Percentiles rank a stretch among this genome's conserved stretches.
These are phyloP conservation scores for Tenthredo distinguenda DNA, from an alignment of 2,888 invertebrate genomes.

Conservation along the genomic window DNA sequence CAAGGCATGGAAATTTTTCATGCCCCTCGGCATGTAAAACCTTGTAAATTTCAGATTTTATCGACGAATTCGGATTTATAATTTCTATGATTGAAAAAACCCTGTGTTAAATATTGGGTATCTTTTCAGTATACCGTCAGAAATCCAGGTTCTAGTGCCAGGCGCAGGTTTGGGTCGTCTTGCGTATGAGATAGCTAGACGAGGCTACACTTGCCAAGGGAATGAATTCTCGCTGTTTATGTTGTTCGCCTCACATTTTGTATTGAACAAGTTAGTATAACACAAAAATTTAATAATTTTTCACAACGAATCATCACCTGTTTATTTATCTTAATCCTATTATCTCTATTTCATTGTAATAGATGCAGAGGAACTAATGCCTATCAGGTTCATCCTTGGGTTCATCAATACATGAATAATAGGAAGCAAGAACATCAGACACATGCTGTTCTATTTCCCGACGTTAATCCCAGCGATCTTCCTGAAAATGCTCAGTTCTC, in stretches of 20 bases:
- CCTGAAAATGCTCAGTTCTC: conserved; percentile 87
- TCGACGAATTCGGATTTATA: neutral
- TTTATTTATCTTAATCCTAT: conserved; percentile 46
- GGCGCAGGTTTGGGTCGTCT: conserved; percentile 98
- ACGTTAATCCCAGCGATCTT: conserved; percentile 88
- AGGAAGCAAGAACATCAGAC: conserved; percentile 90
- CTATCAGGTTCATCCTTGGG: conserved; percentile 94
- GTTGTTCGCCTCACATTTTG: conserved; percentile 97
- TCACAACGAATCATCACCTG: neutral
- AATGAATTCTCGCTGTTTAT: conserved; percentile 99
- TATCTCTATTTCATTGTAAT: conserved; percentile 68
- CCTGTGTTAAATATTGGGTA: conserved; percentile 54
- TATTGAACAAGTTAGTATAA: conserved; percentile 88
- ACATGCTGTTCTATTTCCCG: conserved; percentile 90
- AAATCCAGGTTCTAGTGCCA: conserved; percentile 92
- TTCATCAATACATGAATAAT: conserved; percentile 96
- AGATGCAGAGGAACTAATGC: conserved; percentile 84
- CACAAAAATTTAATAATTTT: neutral
- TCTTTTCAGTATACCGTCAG: conserved; percentile 75
- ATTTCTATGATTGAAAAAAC: conserved; percentile 29
- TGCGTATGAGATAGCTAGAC: conserved; percentile 94
- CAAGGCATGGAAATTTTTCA: neutral
- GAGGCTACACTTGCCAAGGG: conserved; percentile 96
- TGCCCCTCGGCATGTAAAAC: neutral
- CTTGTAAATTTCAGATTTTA: neutral